phyloP scores from a whole-genome alignment of 2,113 vertebrate species.

The Numenius arquata region DNA sequence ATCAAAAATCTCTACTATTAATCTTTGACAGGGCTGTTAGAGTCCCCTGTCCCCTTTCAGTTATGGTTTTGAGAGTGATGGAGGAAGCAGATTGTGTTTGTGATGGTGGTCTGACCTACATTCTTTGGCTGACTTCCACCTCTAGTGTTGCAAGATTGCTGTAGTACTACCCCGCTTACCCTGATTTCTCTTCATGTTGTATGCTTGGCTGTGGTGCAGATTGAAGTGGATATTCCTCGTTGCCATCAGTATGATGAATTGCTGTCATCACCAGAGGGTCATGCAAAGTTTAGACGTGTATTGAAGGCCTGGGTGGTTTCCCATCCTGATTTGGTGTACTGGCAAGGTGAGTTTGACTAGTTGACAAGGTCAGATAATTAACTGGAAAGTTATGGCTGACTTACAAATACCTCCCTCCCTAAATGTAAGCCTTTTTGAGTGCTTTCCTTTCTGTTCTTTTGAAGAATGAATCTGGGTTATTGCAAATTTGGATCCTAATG shows the following conservation, averaged over 20 bases:
- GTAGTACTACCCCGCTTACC: not conserved
- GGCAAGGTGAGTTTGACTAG: conserved; percentile 87
- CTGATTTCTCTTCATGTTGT: not conserved
- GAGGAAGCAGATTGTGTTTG: not conserved
- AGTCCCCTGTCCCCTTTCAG: not conserved
- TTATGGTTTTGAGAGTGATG: not conserved
- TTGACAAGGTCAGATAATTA: not conserved
- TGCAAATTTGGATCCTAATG: not conserved
- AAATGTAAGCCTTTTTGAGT: not conserved
- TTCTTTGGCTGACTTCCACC: not conserved
- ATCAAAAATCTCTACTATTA: not conserved
- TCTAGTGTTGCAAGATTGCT: not conserved
- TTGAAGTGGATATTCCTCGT: conserved; percentile 98
- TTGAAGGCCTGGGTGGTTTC: conserved; percentile 99
- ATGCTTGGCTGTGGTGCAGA: conserved; percentile 74
- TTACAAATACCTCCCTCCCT: not conserved
- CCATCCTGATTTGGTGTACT: conserved; percentile 96
- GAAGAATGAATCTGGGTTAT: not conserved
- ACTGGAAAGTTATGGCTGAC: not conserved
- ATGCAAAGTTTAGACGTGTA: conserved; percentile 93
- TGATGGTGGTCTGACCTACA: not conserved
- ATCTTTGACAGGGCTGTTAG: not conserved
- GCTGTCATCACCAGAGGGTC: conserved; percentile 93
- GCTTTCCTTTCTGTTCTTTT: not conserved
- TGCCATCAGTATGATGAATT: conserved; percentile 98